Percentiles rank a stretch among this genome's conserved stretches.
These are phyloP conservation scores for Danio jaintianensis DNA, from an alignment of 2,797 vertebrate genomes.

Conservation along the genomic window DNA sequence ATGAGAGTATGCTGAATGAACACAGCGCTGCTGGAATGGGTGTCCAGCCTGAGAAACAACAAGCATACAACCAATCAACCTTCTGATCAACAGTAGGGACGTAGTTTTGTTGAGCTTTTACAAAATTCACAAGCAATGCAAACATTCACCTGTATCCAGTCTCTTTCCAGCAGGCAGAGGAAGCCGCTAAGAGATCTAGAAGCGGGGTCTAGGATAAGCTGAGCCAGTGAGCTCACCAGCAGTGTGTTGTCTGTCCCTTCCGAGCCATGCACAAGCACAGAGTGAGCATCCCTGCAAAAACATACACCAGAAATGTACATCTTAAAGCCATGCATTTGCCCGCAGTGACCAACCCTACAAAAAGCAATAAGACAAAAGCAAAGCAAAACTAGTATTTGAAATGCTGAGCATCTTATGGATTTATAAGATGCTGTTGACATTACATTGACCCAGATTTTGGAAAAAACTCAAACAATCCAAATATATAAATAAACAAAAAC, in stretches of 20 bases:
- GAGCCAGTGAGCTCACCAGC: slow-evolving; percentile 86
- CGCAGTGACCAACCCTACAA: background rate
- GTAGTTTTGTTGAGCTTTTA: background rate
- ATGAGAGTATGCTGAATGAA: slow-evolving; percentile 82
- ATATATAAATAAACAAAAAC: too few species aligned
- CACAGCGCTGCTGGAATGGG: slow-evolving; percentile 85
- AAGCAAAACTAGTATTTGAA: too few species aligned
- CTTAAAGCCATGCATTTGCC: background rate
- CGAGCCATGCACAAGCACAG: slow-evolving; percentile 84
- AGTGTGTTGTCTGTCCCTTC: slow-evolving; percentile 86
- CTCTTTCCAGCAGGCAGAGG: slow-evolving; percentile 85
- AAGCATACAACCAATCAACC: background rate
- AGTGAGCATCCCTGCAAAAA: slow-evolving; percentile 80
- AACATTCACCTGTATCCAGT: slow-evolving; percentile 86
- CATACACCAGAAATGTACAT: background rate
- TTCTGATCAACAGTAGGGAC: background rate
- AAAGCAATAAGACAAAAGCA: too few species aligned
- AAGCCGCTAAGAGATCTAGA: slow-evolving; percentile 85
- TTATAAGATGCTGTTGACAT: too few species aligned
- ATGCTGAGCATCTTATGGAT: too few species aligned
- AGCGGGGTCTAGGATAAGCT: slow-evolving; percentile 86
- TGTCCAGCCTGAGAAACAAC: slow-evolving; percentile 81
- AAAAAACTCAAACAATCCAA: too few species aligned
- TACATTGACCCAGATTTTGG: too few species aligned
- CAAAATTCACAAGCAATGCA: background rate